Percentiles rank a stretch among this genome's conserved stretches.
These are phyloP conservation scores for Epistrophella euchroma DNA, from an alignment of 2,888 invertebrate species.

Conservation along the genomic window DNA sequence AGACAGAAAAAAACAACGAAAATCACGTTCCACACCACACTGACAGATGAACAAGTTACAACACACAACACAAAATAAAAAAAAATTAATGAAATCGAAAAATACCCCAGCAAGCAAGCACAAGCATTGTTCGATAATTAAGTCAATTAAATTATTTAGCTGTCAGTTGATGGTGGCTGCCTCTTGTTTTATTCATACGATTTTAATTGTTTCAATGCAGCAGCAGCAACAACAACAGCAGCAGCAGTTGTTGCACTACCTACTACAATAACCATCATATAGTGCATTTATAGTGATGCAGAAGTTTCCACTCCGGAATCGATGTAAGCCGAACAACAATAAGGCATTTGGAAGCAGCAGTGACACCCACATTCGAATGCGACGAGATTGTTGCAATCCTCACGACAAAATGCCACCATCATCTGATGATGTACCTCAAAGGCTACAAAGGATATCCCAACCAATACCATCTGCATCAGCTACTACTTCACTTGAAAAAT, in stretches of 20 bases:
- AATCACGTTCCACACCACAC: constrained; percentile 18
- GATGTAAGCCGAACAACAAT: constrained; percentile 26
- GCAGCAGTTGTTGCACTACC: neutral
- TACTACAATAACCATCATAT: neutral
- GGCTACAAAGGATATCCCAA: constrained; percentile 43
- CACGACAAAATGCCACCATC: constrained; percentile 14
- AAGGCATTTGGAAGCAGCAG: constrained; percentile 11
- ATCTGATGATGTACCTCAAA: constrained; percentile 11
- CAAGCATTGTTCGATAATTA: constrained; percentile 54
- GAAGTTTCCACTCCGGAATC: constrained; percentile 55
- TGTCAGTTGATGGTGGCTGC: constrained; percentile 54
- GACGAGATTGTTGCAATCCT: constrained; percentile 8
- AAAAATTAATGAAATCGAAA: neutral
- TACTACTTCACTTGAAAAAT: constrained; percentile 30
- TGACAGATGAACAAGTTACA: constrained; percentile 19
- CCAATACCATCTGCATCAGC: constrained; percentile 25
- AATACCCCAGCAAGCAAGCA: constrained; percentile 18
- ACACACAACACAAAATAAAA: neutral
- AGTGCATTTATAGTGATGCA: constrained; percentile 42
- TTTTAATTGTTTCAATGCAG: constrained; percentile 54
- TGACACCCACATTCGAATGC: constrained; percentile 38
- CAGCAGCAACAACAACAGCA: neutral
- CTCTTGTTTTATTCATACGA: constrained; percentile 57
- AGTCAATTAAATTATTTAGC: constrained; percentile 66
- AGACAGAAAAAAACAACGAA: neutral